Evolutionary conservation across 2,113 vertebrate species (phyloP), one percentile per base, ranked within the genome.

Genomic region (Osmerus mordax): DNA sequence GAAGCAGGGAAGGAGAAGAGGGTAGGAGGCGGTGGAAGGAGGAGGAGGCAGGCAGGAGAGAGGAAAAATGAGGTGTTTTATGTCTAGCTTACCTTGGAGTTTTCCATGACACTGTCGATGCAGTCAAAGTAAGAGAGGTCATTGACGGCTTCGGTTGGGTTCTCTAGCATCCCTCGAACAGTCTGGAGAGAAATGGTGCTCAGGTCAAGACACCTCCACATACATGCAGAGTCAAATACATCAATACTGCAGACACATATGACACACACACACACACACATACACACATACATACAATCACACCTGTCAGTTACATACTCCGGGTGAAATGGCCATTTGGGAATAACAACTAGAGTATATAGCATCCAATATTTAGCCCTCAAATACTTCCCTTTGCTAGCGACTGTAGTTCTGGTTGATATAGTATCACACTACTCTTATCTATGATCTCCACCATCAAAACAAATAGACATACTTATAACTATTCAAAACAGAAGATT

Each of bases 91-190:
- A 97, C 97, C 95, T 98, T 99, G 4, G 96, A 99, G 89, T 99
- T 99, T 87, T 99, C 97, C 97, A 99, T 99, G 36, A 99, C 96
- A 0, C 95, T 96, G 87, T 99, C 97, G n/a, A 99, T 94, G 84
- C 97, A 99, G 89, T 94, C 95, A 55, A 99, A 99, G 88, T 98
- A 99, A 19, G 97, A 97, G 89, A 95, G 88, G 47, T 99, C 97
- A 1, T 86, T 98, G 69, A 98, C 92, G 0, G 94, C 95, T 70
- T 99, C 96, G 0, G 94, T 97, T 0, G 97, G 96, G 83, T 99
- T 98, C 89, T 98, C 96, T 81, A 99, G 87, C 86, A 99, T 93
- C 36, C 97, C 97, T 68, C 89, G 92, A 28, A 99, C 97, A 0
- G 96, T 97, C 97, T 99, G 80, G 4, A 1, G 3, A 6, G 55